A percentile compares a stretch with the other conserved stretches of the same genome.
phyloP scores from a whole-genome alignment of 1,140 invertebrate genomes.

The Orchesella cincta region DNA sequence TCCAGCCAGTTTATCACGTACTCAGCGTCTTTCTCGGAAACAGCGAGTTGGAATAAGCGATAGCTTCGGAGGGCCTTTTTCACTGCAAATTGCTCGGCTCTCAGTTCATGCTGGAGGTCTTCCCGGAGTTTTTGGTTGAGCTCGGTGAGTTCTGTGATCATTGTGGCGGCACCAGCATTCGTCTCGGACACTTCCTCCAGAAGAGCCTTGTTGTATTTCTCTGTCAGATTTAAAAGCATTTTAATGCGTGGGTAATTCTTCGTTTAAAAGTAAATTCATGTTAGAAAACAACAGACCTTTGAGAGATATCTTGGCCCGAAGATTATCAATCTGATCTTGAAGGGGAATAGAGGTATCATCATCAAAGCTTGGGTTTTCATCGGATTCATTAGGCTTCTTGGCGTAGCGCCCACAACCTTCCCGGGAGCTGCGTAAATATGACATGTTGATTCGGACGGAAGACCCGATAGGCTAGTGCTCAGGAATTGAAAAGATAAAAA shows the following conservation, averaged over 20 bases:
- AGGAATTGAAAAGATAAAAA: too few relatives aligned
- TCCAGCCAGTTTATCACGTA: conserved; percentile 3
- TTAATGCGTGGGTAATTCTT: too few relatives aligned
- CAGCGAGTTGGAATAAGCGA: neutral
- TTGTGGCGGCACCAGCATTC: neutral
- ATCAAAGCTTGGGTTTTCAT: neutral
- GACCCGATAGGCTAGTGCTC: too few relatives aligned
- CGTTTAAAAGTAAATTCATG: too few relatives aligned
- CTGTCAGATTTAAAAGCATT: neutral
- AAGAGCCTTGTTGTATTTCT: conserved; percentile 17
- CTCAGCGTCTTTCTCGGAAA: neutral
- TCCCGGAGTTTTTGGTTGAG: neutral
- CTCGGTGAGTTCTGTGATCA: neutral
- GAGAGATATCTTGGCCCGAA: conserved; percentile 18
- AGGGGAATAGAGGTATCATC: neutral
- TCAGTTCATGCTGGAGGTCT: neutral
- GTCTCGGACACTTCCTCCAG: conserved; percentile 11
- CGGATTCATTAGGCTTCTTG: neutral
- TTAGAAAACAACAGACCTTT: neutral
- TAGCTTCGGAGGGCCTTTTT: conserved; percentile 18
- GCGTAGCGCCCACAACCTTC: neutral
- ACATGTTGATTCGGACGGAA: too few relatives aligned
- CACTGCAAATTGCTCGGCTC: neutral
- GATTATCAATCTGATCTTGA: conserved; percentile 14
- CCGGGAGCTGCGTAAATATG: neutral